Conservation (phyloP, 2,113 vertebrate genomes). For the Plecotus auritus region DNA sequence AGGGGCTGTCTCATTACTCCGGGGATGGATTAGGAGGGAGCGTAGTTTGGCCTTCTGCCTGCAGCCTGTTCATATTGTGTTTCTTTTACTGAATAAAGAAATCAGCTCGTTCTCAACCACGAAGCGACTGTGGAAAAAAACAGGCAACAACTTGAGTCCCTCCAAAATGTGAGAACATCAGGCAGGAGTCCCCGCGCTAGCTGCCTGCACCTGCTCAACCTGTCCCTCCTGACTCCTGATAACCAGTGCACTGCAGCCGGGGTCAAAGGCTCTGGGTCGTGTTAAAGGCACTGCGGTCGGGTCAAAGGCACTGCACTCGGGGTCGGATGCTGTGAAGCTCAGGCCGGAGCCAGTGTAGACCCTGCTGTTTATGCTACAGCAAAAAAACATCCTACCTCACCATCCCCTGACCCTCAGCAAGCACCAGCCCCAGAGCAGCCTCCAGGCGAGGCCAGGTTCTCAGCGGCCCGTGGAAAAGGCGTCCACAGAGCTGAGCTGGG, state of each 20-base stretch:
- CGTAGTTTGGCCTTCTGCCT: neutral
- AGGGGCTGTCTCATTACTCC: too few species aligned
- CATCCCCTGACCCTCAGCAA: neutral
- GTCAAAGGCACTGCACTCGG: too few species aligned
- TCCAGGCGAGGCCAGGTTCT: neutral
- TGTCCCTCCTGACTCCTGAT: rapidly evolving
- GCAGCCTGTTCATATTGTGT: neutral
- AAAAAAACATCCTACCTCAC: neutral
- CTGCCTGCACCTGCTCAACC: rapidly evolving
- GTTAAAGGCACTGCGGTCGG: too few species aligned
- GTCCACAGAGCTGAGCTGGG: too few species aligned
- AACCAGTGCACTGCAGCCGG: neutral
- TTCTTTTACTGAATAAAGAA: neutral
- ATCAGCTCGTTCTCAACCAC: neutral
- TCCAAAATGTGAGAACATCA: rapidly evolving
- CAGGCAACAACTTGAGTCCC: neutral
- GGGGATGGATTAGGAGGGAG: neutral
- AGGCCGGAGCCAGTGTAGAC: neutral
- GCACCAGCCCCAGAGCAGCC: neutral
- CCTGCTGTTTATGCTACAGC: neutral
- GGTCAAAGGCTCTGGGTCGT: neutral
- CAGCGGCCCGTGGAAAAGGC: neutral
- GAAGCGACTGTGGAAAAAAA: neutral
- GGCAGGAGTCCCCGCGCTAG: rapidly evolving
- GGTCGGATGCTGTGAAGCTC: neutral